Evolutionary conservation across 2,113 vertebrate genomes (phyloP).

Genomic region (Ondatra zibethicus): DNA sequence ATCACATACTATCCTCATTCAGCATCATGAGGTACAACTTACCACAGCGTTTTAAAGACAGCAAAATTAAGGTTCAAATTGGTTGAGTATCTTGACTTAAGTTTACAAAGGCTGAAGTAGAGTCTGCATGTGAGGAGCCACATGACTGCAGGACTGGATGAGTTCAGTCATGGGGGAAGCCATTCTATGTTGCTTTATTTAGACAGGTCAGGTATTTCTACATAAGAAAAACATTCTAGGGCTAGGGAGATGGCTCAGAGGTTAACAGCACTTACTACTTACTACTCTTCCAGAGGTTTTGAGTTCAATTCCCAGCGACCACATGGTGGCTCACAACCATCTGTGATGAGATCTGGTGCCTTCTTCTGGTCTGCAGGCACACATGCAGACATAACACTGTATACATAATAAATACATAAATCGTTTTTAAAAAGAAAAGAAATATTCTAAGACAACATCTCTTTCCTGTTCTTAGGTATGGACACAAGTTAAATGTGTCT

Average conservation of each 20-base stretch:
- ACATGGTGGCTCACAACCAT: too few species aligned
- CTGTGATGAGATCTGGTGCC: background rate
- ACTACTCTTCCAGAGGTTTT: background rate
- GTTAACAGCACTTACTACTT: background rate
- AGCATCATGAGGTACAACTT: background rate
- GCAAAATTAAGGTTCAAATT: background rate
- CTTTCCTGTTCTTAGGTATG: conserved; percentile 87
- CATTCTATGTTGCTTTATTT: background rate
- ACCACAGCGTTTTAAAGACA: background rate
- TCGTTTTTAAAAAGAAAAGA: background rate
- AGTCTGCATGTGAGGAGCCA: background rate
- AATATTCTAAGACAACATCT: background rate
- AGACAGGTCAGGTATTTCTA: background rate
- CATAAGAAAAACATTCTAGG: background rate
- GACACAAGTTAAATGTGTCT: conserved; percentile 91
- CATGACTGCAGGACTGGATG: background rate
- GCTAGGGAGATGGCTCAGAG: background rate
- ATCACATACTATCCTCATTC: background rate
- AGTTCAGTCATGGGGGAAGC: background rate
- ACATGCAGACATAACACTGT: background rate
- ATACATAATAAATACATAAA: background rate
- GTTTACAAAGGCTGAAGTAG: background rate
- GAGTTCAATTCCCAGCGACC: background rate
- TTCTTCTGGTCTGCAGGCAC: background rate
- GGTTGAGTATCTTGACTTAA: background rate